phyloP scores from a whole-genome alignment of 2,113 vertebrate genomes.

The Oophaga pumilio region DNA sequence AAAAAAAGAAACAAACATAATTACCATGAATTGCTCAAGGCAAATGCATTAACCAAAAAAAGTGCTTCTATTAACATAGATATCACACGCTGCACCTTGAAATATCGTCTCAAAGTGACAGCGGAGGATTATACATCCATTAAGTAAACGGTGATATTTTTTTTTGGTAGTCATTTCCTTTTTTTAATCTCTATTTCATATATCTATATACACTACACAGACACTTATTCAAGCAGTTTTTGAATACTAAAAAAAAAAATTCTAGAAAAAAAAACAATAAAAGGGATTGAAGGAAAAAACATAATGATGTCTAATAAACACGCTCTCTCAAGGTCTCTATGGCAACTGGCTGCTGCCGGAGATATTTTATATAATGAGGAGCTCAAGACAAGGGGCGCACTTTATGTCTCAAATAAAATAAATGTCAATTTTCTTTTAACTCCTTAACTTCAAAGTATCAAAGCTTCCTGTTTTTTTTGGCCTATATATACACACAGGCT shows the following conservation, averaged over 20 bases:
- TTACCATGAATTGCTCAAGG: slow-evolving; percentile 35
- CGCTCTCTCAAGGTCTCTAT: slow-evolving; percentile 87
- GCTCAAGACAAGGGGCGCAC: slow-evolving; percentile 78
- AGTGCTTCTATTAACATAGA: not conserved
- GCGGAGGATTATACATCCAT: slow-evolving; percentile 74
- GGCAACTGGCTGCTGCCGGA: slow-evolving; percentile 87
- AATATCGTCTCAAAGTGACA: slow-evolving; percentile 54
- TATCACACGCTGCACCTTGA: slow-evolving; percentile 21
- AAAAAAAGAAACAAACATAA: slow-evolving; percentile 12
- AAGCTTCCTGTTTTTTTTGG: not conserved
- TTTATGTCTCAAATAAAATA: slow-evolving; percentile 67
- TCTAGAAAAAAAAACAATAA: slow-evolving; percentile 60
- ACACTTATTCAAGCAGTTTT: slow-evolving; percentile 76
- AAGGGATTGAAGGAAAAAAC: slow-evolving; percentile 75
- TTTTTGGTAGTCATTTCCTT: slow-evolving; percentile 70
- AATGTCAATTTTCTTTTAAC: slow-evolving; percentile 39
- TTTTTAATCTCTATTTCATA: slow-evolving; percentile 72
- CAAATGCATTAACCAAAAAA: slow-evolving; percentile 29
- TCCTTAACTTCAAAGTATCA: not conserved
- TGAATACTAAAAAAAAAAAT: slow-evolving; percentile 71
- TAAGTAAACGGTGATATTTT: slow-evolving; percentile 69
- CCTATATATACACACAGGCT: too few relatives aligned
- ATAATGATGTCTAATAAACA: slow-evolving; percentile 87
- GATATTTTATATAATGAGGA: slow-evolving; percentile 79
- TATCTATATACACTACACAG: slow-evolving; percentile 64